phyloP scores from a whole-genome alignment of 2,888 invertebrate species.

The Eudasyphora cyanicolor region DNA sequence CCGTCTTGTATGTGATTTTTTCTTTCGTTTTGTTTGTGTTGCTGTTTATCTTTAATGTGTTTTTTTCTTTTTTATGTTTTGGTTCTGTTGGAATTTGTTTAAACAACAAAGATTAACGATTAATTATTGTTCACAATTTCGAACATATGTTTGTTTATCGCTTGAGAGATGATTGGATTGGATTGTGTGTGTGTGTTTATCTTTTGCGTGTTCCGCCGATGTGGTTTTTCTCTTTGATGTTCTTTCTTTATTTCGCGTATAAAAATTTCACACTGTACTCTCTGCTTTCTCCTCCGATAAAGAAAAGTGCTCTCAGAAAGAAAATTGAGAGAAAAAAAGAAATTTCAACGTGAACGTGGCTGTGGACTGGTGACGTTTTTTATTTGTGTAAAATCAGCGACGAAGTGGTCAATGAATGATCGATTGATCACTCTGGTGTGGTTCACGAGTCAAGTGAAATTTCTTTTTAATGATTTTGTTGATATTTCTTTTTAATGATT shows the following conservation, averaged over 20 bases:
- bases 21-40: background rate
- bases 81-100: background rate
- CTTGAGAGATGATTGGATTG: background rate
- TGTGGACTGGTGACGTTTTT: background rate
- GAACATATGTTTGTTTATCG: constrained; percentile 25
- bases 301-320: too few relatives aligned
- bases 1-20: background rate
- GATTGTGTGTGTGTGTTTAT: background rate
- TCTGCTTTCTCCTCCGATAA: too few relatives aligned
- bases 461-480: background rate
- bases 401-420: background rate
- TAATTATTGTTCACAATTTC: background rate
- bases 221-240: background rate
- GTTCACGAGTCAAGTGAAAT: background rate
- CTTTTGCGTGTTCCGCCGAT: background rate
- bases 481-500: background rate
- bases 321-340: too few relatives aligned
- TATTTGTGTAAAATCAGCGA: background rate
- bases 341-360: too few relatives aligned
- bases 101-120: background rate
- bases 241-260: constrained; percentile 11
- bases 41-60: background rate
- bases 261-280: too few relatives aligned
- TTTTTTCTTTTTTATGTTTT: background rate
- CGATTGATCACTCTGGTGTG: background rate